Conservation (phyloP, 2,797 vertebrate species). For the Scolopax rusticola region DNA sequence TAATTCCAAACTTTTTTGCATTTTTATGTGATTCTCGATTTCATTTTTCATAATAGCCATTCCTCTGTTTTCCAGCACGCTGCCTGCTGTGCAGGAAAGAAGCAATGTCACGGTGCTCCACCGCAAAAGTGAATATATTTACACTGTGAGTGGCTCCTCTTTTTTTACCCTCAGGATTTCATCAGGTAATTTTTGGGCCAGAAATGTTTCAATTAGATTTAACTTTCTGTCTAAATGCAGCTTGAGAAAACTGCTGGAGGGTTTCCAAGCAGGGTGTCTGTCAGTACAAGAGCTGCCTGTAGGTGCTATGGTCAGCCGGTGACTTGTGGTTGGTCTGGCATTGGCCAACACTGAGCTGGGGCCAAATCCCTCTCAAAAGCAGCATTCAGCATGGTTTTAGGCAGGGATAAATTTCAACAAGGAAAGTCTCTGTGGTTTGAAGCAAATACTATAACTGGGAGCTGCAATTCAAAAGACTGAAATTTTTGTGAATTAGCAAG, state of each 20-base stretch:
- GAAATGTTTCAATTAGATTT: background rate
- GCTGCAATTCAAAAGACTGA: background rate
- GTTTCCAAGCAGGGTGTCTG: background rate
- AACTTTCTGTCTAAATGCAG: background rate
- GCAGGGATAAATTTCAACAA: background rate
- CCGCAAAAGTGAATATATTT: background rate
- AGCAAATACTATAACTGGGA: background rate
- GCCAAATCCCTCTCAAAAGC: background rate
- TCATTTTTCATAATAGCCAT: background rate
- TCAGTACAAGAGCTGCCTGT: background rate
- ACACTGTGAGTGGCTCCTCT: background rate
- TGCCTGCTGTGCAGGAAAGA: background rate
- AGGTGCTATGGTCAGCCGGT: background rate
- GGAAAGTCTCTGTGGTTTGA: background rate
- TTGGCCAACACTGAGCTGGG: background rate
- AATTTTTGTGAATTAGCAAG: background rate
- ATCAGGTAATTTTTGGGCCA: background rate
- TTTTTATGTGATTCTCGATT: background rate
- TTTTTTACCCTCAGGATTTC: background rate
- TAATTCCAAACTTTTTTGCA: background rate
- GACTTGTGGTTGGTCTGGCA: background rate
- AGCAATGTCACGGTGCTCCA: accelerated
- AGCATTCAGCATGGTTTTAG: background rate
- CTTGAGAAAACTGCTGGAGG: background rate
- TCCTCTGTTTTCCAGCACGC: background rate